Conservation (phyloP, 2,888 invertebrate genomes). For the Conomelus anceps region DNA sequence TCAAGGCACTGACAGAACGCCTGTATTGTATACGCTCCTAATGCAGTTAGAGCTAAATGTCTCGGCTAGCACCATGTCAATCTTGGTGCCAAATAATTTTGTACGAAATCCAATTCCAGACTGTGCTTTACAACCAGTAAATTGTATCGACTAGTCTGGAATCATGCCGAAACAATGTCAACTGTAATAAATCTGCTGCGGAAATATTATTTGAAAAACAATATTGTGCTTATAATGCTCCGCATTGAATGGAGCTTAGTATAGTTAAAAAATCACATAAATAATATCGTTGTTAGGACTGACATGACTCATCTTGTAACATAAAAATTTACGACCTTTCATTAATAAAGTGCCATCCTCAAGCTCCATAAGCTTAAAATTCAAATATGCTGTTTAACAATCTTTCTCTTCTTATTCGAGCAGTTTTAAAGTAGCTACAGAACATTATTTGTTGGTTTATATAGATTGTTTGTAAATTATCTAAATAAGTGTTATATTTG, state of each 20-base stretch:
- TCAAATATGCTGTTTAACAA: too few relatives aligned
- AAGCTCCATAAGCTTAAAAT: too few relatives aligned
- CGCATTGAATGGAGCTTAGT: not conserved
- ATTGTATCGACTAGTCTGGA: not conserved
- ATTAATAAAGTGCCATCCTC: too few relatives aligned
- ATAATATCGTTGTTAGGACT: too few relatives aligned
- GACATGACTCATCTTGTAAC: too few relatives aligned
- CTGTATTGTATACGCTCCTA: not conserved
- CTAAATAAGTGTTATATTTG: too few relatives aligned
- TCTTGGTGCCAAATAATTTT: not conserved
- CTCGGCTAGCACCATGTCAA: not conserved
- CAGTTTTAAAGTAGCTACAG: too few relatives aligned
- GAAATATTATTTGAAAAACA: not conserved
- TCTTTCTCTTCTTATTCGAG: too few relatives aligned
- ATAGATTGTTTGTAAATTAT: too few relatives aligned
- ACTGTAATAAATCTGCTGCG: not conserved
- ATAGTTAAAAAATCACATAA: too few relatives aligned
- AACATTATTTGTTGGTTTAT: too few relatives aligned
- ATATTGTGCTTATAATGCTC: not conserved
- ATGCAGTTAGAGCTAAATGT: not conserved
- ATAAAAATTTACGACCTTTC: too few relatives aligned
- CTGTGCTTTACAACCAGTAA: not conserved
- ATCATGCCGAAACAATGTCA: not conserved
- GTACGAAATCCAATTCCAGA: not conserved
- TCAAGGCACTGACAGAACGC: not conserved